A percentile compares a stretch with the other conserved stretches of the same genome.
Evolutionary conservation across 2,797 vertebrate species (phyloP).

Genomic region (Peromyscus attwateri): DNA sequence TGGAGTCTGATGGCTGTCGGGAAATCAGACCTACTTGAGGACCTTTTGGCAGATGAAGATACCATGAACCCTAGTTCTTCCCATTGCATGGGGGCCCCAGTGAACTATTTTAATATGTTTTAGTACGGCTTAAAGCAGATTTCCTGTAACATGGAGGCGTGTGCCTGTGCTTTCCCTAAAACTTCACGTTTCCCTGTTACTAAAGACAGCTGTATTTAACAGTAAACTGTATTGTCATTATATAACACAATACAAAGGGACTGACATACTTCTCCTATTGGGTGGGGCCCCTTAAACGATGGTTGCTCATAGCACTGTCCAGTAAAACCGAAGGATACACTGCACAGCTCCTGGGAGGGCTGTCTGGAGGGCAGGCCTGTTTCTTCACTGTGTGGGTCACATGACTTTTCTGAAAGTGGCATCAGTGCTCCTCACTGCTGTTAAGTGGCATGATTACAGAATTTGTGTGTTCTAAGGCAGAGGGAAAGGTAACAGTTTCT

Average conservation of each 20-base stretch:
- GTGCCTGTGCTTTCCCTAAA: background rate
- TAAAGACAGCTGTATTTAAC: background rate
- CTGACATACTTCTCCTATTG: background rate
- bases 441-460: background rate
- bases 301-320: background rate
- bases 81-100: too few species aligned
- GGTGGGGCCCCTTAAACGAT: background rate
- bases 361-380: background rate
- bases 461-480: slow-evolving; percentile 50
- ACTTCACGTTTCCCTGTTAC: background rate
- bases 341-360: background rate
- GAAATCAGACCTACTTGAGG: background rate
- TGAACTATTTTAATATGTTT: background rate
- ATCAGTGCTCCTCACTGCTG: background rate
- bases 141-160: background rate
- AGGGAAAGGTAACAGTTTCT: slow-evolving; percentile 45
- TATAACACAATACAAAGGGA: background rate
- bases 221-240: background rate
- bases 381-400: background rate
- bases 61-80: background rate
- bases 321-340: background rate
- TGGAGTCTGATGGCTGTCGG: background rate
- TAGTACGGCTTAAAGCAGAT: background rate
- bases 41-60: background rate
- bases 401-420: background rate